Base-by-base conservation (phyloP, 2,113 vertebrate genomes). In the Rhizomys pruinosus region DNA sequence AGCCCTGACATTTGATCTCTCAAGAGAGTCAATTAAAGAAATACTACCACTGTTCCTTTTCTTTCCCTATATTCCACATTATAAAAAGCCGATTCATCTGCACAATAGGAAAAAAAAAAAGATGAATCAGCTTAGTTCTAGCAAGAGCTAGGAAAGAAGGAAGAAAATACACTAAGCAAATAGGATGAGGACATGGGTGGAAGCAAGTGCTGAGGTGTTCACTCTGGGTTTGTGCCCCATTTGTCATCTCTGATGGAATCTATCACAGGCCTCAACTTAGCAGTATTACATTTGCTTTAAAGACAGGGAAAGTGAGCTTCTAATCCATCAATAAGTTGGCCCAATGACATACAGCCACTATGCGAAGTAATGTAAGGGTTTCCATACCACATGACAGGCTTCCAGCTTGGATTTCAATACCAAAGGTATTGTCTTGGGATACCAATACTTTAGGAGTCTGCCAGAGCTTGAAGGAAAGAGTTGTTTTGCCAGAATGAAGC, bases 11-110 rank as follows among this genome's bases (percentile, higher is more conserved):
- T 59, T 74, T 22, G 8, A 72, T 88, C 29, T 91, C 89, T 95
- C 78, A 87, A 59, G 57, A 87, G 47, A 52, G 20, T 92, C 78
- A 92, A 84, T 81, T 92, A 92, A 87, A 59, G n/a, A 66, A 89
- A 87, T 63, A 87, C 84, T n/a, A 57, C 16, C 59, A 37, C 37
- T 32, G 59, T 61, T 72, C 29, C 72, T 90, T 94, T 74, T 66
- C 57, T 66, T 81, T 47, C 23, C 27, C 7, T 93, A 5, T 59
- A 29, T 91, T 88, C 76, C 47, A n/a, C 0, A 3, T 15, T 77
- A 61, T 25, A 66, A 42, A 87, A 94, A 88, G 37, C 16, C 44
- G 88, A 66, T 32, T 15, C 20, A 81, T 23, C 29, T 95, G 37
- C 42, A 86, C 8, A 39, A 6, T 81, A 57, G 37, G 87, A 63